Base-by-base conservation (phyloP, 2,888 invertebrate species). In the Dicyrtoma fusca region DNA sequence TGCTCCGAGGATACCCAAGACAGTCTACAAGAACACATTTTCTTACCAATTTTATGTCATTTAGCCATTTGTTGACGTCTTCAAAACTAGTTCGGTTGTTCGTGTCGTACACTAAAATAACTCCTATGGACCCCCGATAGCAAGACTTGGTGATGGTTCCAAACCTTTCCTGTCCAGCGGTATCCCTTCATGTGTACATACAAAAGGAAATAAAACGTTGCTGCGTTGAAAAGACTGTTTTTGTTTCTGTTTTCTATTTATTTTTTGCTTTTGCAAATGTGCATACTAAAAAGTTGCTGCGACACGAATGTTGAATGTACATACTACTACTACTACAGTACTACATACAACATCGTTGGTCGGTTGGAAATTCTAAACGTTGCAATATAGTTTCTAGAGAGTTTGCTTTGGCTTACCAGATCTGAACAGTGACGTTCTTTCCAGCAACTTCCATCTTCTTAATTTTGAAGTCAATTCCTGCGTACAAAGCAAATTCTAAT, bases 321-420 rank as follows among this genome's bases (percentile, higher is more conserved):
- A n/a, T n/a, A n/a, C n/a, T n/a, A n/a, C n/a, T n/a, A n/a, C n/a
- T n/a, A n/a, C n/a, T n/a, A n/a, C n/a, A n/a, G n/a, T n/a, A n/a
- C n/a, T n/a, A n/a, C n/a, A n/a, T n/a, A n/a, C n/a, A n/a, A n/a
- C n/a, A n/a, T n/a, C n/a, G n/a, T n/a, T n/a, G n/a, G n/a, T n/a
- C n/a, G n/a, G n/a, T n/a, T n/a, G n/a, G n/a, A n/a, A n/a, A n/a
- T n/a, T n/a, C n/a, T n/a, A n/a, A n/a, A n/a, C n/a, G n/a, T n/a
- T n/a, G n/a, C n/a, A n/a, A n/a, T n/a, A n/a, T n/a, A n/a, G n/a
- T n/a, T n/a, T n/a, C n/a, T n/a, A n/a, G n/a, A n/a, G n/a, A n/a
- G n/a, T n/a, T n/a, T n/a, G n/a, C n/a, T n/a, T n/a, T n/a, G n/a
- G 5, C 57, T 61, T 69, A 69, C 69, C 69, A 69, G 6, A 69